phyloP scores from a whole-genome alignment of 2,113 vertebrate species.

The Tachysurus fulvidraco region DNA sequence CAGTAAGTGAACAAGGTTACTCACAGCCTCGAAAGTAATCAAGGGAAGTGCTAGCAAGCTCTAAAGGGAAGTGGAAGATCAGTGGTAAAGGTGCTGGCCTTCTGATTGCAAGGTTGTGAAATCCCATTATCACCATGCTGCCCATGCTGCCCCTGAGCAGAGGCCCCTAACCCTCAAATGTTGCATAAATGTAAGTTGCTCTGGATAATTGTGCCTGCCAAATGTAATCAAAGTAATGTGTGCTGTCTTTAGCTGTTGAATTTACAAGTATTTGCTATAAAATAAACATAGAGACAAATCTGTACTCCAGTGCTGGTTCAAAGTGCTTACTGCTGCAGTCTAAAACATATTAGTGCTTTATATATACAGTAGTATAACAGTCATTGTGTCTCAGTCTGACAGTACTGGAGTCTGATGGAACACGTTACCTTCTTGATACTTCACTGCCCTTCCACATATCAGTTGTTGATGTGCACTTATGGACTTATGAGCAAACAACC shows the following conservation, averaged over 20 bases:
- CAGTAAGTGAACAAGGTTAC: neutral
- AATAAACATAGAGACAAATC: neutral
- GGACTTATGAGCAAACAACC: neutral
- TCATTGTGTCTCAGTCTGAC: neutral
- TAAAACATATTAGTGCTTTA: neutral
- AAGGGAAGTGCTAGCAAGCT: no score
- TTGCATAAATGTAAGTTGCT: no score
- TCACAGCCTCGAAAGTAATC: neutral
- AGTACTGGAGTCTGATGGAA: neutral
- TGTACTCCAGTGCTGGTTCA: neutral
- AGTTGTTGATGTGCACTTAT: neutral
- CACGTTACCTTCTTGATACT: neutral
- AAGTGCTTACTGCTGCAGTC: neutral
- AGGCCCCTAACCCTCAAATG: no score
- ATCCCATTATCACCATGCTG: no score
- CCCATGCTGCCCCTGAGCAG: no score
- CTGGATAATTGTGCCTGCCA: no score
- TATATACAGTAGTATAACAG: slow-evolving; percentile 4
- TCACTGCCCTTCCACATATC: slow-evolving; percentile 9
- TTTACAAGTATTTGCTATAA: neutral
- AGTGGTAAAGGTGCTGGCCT: no score
- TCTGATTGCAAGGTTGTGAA: no score
- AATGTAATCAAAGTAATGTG: no score
- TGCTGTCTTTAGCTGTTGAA: neutral
- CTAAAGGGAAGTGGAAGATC: no score